phyloP scores from a whole-genome alignment of 2,888 invertebrate species.

The Reticulitermes lucifugus region DNA sequence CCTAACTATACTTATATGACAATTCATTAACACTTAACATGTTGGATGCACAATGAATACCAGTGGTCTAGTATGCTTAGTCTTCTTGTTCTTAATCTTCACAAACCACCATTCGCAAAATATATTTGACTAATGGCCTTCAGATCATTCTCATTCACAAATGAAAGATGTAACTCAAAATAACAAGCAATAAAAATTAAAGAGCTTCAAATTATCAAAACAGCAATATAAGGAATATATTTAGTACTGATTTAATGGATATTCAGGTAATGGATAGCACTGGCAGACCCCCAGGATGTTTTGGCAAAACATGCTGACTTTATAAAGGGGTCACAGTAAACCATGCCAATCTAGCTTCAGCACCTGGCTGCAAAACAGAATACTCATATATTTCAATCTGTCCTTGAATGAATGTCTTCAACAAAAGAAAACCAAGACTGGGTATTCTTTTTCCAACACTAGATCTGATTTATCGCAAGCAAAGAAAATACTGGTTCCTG shows the following conservation, averaged over 20 bases:
- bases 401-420: background rate
- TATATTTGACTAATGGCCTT: background rate
- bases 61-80: background rate
- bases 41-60: background rate
- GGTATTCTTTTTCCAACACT: background rate
- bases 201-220: background rate
- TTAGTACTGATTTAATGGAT: slow-evolving; percentile 11
- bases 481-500: background rate
- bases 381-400: slow-evolving; percentile 13
- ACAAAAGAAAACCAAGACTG: background rate
- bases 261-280: slow-evolving; percentile 17
- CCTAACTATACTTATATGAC: no score
- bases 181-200: background rate
- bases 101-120: background rate
- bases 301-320: slow-evolving; percentile 20
- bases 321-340: slow-evolving; percentile 16
- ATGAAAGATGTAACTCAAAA: no score
- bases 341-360: slow-evolving; percentile 30
- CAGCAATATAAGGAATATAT: slow-evolving; percentile 34
- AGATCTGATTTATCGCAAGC: background rate
- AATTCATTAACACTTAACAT: background rate
- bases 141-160: background rate
- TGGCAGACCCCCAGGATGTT: slow-evolving; percentile 21
- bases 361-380: slow-evolving; percentile 15
- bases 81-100: background rate